A percentile compares a stretch with the other conserved stretches of the same genome.
These are phyloP conservation scores for Brevimyrus niger DNA, from an alignment of 2,113 vertebrate species.

Conservation along the genomic window DNA sequence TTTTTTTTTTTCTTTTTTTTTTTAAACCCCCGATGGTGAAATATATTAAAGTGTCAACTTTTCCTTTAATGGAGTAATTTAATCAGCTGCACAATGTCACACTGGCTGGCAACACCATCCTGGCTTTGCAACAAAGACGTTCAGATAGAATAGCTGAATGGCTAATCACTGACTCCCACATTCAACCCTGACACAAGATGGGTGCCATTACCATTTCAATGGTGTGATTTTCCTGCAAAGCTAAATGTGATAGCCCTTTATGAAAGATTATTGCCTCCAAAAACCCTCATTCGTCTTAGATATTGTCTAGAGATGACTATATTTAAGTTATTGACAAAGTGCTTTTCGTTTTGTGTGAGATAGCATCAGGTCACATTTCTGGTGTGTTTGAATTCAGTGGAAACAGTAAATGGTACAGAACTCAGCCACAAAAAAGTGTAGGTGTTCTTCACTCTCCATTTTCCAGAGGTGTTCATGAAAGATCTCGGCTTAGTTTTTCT, in stretches of 20 bases:
- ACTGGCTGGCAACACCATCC: neutral
- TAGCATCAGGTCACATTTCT: neutral
- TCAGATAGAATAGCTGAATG: conserved; percentile 1
- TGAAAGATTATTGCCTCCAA: neutral
- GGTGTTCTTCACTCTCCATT: neutral
- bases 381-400: neutral
- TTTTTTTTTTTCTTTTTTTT: neutral
- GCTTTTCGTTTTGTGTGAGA: neutral
- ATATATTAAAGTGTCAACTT: neutral
- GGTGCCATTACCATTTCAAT: conserved; percentile 19
- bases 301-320: conserved; percentile 2
- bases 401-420: neutral
- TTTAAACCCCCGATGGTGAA: neutral
- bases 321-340: conserved; percentile 1
- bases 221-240: conserved; percentile 2
- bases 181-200: neutral
- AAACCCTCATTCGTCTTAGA: neutral
- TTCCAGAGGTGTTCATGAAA: neutral
- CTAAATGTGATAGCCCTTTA: conserved; percentile 15
- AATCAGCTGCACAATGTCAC: neutral
- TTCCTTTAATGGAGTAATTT: conserved; percentile 1
- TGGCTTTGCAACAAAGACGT: conserved; percentile 11
- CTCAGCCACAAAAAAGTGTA: too few species aligned
- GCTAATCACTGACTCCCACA: conserved; percentile 9
- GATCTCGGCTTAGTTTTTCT: neutral